Conservation (phyloP, 2,113 vertebrate species). For the Corythornis madagascariensis region DNA sequence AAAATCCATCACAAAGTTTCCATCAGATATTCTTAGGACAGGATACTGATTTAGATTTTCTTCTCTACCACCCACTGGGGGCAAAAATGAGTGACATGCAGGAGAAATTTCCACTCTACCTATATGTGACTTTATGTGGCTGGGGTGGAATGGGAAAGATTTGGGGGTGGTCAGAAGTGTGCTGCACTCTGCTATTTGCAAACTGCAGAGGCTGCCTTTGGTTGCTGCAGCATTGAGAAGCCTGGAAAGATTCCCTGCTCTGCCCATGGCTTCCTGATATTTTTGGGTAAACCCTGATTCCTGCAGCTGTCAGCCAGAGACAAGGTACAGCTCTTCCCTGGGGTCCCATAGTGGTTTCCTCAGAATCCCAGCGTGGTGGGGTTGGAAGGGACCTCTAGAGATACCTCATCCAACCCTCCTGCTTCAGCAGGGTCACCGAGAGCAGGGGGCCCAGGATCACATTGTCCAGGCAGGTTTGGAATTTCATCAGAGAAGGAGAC, state of each 20-base stretch:
- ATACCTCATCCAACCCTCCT: background rate
- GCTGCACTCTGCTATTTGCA: background rate
- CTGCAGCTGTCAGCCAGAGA: background rate
- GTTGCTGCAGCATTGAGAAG: background rate
- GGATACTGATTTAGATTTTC: background rate
- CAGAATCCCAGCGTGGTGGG: background rate
- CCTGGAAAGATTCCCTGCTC: background rate
- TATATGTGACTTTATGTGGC: background rate
- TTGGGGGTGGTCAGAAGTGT: background rate
- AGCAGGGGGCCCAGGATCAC: background rate
- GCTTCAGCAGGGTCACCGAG: background rate
- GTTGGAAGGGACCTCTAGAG: background rate
- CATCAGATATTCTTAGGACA: background rate
- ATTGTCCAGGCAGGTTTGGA: background rate
- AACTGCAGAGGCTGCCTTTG: background rate
- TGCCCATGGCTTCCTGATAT: rapidly evolving
- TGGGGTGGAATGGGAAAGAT: background rate
- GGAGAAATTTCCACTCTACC: background rate
- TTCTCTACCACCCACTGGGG: background rate
- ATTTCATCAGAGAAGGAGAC: background rate
- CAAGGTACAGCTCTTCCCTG: background rate
- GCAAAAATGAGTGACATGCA: background rate
- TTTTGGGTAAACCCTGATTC: background rate
- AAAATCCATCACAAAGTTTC: background rate
- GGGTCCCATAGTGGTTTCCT: background rate